Base-by-base conservation (phyloP, 2,888 invertebrate genomes). In the Pseudoips prasinana region DNA sequence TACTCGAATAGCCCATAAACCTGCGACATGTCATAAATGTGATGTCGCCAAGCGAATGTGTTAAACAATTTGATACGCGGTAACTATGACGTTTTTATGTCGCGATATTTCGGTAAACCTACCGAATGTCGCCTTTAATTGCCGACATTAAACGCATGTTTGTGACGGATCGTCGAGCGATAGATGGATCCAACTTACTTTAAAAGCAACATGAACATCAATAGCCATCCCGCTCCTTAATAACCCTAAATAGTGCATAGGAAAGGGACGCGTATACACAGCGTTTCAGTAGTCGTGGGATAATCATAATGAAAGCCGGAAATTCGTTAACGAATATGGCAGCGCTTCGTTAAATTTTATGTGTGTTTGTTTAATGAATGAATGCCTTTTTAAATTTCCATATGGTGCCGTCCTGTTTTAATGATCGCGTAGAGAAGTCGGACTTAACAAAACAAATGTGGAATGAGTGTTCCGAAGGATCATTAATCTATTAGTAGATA, bases 331-430 rank as follows among this genome's bases (percentile, higher is more conserved):
- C 75, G 78, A 78, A 79, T 81, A 77, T 80, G 77, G 81, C 74
- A 74, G 76, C 73, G 82, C 74, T 84, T 83, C 85, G 77, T 86
- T 85, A 83, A 83, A 80, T 78, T 84, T 84, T 84, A 85, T 83
- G 80, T 76, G 65, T 80, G 80, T 81, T 77, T 78, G 73, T 71
- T 81, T 82, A 86, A 85, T 85, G 77, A 83, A 83, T 78, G 74
- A 72, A 79, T 82, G 81, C 75, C 75, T 81, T 78, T 82, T 82
- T 73, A 78, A 81, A 80, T 77, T 75, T 73, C 75, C 80, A 79
- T 77, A 71, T 81, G 82, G 68, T 64, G 58, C 61, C 64, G 63
- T 56, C 56, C 57, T 64, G 72, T 61, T 65, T 61, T 63, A 61
- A 64, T 62, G 57, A 61, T 58, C 50, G 38, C 56, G 47, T 47